Percentiles rank a stretch among this genome's conserved stretches.
Conservation (phyloP, 2,888 invertebrate genomes). For the Drosophila anomalata region DNA sequence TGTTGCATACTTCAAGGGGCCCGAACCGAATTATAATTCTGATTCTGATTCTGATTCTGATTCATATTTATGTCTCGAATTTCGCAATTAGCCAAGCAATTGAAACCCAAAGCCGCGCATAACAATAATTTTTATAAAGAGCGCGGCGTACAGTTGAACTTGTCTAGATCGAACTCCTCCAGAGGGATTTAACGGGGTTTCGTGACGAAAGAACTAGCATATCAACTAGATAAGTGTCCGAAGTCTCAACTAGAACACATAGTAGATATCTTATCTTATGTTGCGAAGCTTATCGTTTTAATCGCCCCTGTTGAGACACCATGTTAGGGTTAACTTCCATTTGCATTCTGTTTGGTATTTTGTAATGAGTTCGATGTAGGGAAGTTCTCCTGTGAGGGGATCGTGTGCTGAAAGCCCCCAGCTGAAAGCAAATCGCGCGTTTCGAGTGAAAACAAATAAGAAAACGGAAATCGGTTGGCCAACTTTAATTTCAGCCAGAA, state of each 20-base stretch:
- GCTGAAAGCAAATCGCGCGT: conserved; percentile 38
- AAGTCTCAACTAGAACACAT: no score
- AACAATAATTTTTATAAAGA: not conserved
- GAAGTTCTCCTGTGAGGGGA: not conserved
- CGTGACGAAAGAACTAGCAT: not conserved
- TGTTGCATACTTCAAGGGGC: conserved; percentile 14
- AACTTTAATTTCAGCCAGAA: conserved; percentile 49
- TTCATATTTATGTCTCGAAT: not conserved
- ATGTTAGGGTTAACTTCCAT: not conserved
- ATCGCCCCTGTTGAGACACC: not conserved
- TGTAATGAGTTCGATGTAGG: not conserved
- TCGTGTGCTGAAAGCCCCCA: not conserved
- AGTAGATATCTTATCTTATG: not conserved
- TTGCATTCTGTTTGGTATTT: not conserved
- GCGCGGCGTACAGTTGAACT: not conserved
- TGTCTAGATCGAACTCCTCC: not conserved
- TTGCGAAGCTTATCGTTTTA: not conserved
- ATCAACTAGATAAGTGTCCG: not conserved
- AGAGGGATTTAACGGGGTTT: not conserved
- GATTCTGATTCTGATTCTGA: not conserved
- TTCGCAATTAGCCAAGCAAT: conserved; percentile 3
- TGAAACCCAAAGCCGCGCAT: not conserved
- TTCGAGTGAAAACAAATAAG: conserved; percentile 21
- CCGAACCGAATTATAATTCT: no score
- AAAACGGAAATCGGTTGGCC: conserved; percentile 8